Evolutionary conservation across 1,140 invertebrate species (phyloP), one percentile per base, ranked within the genome.

Genomic region (Zaprionus gabonicus): DNA sequence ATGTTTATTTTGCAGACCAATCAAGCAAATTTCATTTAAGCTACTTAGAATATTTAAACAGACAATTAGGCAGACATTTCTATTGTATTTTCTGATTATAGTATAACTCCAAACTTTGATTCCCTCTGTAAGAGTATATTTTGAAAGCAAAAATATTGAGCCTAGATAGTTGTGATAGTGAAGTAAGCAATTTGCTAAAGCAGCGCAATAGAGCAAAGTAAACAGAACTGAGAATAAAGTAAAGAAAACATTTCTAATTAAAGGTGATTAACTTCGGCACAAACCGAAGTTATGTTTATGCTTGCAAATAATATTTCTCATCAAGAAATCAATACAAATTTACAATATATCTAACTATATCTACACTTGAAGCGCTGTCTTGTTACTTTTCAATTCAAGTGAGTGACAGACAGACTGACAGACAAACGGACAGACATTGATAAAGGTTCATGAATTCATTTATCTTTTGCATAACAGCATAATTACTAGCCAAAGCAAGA

Each of bases 81-180:
- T 20, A 20, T 20, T 20, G 20, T 20, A 20, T 20, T 20, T 20
- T 20, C 20, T 20, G 20, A 20, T 20, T 20, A 20, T 20, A 27
- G 27, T 27, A 5, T 3, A 27, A 5, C 27, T 27, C 6, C 1
- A 9, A 31, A 31, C 28, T 9, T 3, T 44, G 78, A 59, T 59
- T 20, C 31, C 12, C 12, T 23, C 46, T 51, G 20, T 20, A 51
- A 51, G 46, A 51, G 20, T 51, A 51, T 25, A 3, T 10, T 34
- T 34, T 1, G 25, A 51, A 23, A 25, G 1, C 12, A 51, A 49
- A 20, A 20, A 7, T 4, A 49, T 4, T 38, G 20, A 20, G 20
- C 57, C 57, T 41, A 38, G 20, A 17, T 31, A 58, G 56, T 20
- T 36, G 28, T 20, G 17, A 5, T 58, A 59, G 57, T 59, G 17